Evolutionary conservation across 2,888 invertebrate species (phyloP).

Genomic region (Epistrophe grossulariae): DNA sequence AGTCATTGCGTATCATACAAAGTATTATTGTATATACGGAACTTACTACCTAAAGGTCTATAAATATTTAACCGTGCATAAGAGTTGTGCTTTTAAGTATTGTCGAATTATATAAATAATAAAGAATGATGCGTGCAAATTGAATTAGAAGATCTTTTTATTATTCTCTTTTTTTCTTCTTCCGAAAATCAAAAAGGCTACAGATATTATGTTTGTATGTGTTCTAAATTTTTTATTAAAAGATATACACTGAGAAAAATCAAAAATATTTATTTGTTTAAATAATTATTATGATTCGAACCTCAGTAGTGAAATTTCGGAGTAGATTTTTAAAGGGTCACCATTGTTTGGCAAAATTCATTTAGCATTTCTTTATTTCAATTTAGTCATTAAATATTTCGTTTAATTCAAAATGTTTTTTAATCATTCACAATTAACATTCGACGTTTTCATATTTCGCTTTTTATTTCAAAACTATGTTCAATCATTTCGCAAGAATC

Average conservation of each 20-base stretch:
- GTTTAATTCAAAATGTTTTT: too few species aligned
- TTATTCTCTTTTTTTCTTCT: neutral
- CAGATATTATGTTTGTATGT: neutral
- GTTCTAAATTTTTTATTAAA: neutral
- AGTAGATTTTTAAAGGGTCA: too few species aligned
- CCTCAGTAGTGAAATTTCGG: too few species aligned
- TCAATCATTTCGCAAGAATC: too few species aligned
- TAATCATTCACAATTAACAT: too few species aligned
- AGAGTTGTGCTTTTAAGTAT: slow-evolving; percentile 35
- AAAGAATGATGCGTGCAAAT: slow-evolving; percentile 34
- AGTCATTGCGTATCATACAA: slow-evolving; percentile 7
- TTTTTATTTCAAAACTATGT: too few species aligned
- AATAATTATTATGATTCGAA: too few species aligned
- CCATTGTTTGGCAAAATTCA: too few species aligned
- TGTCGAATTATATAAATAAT: slow-evolving; percentile 33
- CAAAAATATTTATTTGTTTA: neutral
- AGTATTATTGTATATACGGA: neutral
- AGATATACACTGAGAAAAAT: neutral
- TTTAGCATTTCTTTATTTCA: too few species aligned
- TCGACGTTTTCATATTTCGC: too few species aligned
- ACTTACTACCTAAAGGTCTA: neutral
- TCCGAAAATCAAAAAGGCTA: neutral
- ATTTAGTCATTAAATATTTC: too few species aligned
- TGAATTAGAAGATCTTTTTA: slow-evolving; percentile 20
- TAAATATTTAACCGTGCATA: slow-evolving; percentile 42